phyloP scores from a whole-genome alignment of 1,140 invertebrate species.

The Drosophila sp. region DNA sequence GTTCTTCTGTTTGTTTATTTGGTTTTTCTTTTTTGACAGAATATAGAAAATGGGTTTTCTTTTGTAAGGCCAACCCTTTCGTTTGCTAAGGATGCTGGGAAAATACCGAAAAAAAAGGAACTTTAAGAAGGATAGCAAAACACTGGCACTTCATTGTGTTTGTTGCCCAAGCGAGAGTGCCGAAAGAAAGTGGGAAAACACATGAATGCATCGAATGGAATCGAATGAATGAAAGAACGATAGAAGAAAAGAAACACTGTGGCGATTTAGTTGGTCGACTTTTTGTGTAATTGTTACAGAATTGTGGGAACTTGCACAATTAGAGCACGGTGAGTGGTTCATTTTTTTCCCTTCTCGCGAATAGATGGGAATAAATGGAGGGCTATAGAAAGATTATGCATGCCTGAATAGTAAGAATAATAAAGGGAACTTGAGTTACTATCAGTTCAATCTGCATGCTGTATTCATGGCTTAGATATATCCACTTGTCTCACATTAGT shows the following conservation, averaged over 20 bases:
- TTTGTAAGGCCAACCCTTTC: constrained; percentile 62
- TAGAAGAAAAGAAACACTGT: constrained; percentile 49
- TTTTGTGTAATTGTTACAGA: constrained; percentile 14
- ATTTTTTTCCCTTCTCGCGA: constrained; percentile 10
- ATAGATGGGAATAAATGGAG: constrained; percentile 10
- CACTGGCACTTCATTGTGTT: constrained; percentile 17
- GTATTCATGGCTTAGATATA: not conserved
- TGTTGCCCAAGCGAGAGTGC: constrained; percentile 30
- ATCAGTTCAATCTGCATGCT: not conserved
- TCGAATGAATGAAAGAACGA: constrained; percentile 40
- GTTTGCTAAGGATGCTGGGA: constrained; percentile 47
- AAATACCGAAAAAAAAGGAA: constrained; percentile 46
- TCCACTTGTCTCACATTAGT: not conserved
- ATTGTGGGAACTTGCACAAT: constrained; percentile 80
- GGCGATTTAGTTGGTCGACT: constrained; percentile 23
- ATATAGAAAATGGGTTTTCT: constrained; percentile 63
- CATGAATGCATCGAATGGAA: not conserved
- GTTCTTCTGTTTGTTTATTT: constrained; percentile 46
- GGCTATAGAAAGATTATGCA: constrained; percentile 33
- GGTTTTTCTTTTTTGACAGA: constrained; percentile 45
- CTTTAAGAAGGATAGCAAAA: constrained; percentile 21
- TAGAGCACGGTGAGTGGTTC: constrained; percentile 62
- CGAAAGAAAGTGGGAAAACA: constrained; percentile 40
- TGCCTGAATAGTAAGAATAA: not conserved
- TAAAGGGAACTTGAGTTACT: not conserved